Evolutionary conservation across 2,113 vertebrate genomes (phyloP).

Genomic region (Argyrosomus japonicus): DNA sequence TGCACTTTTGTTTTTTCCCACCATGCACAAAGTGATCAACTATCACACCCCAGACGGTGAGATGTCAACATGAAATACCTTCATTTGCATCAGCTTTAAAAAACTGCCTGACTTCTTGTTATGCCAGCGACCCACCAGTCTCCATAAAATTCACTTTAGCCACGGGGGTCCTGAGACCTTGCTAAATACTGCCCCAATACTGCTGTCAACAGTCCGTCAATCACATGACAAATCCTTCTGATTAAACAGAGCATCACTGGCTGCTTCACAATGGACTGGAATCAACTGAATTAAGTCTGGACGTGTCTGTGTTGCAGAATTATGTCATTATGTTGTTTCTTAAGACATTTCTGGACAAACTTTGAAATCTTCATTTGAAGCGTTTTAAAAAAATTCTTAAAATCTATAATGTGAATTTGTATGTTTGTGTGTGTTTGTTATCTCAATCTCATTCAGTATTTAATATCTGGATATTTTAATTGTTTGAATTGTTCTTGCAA

Average conservation of each 20-base stretch:
- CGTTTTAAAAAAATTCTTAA: not conserved
- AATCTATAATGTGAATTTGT: not conserved
- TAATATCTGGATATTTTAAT: not conserved
- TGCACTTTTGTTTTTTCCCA: constrained; percentile 72
- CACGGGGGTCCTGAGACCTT: constrained; percentile 82
- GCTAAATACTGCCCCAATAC: constrained; percentile 86
- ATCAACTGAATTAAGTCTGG: constrained; percentile 51
- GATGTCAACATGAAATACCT: constrained; percentile 82
- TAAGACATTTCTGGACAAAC: not conserved
- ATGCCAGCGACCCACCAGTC: constrained; percentile 82
- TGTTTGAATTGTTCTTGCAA: not conserved
- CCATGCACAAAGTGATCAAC: constrained; percentile 82
- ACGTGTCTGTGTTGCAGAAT: constrained; percentile 35
- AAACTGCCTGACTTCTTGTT: constrained; percentile 81
- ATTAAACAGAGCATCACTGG: constrained; percentile 72
- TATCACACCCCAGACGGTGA: constrained; percentile 80
- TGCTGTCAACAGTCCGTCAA: constrained; percentile 87
- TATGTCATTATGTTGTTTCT: constrained; percentile 39
- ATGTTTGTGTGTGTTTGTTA: not conserved
- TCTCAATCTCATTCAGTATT: not conserved
- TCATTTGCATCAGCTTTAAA: constrained; percentile 84
- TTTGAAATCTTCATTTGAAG: not conserved
- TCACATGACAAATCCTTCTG: constrained; percentile 81
- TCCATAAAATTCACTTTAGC: constrained; percentile 87
- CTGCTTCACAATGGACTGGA: constrained; percentile 63